A percentile compares a stretch with the other conserved stretches of the same genome.
Evolutionary conservation across 1,140 invertebrate genomes (phyloP).

Genomic region (Neodiprion lecontei): DNA sequence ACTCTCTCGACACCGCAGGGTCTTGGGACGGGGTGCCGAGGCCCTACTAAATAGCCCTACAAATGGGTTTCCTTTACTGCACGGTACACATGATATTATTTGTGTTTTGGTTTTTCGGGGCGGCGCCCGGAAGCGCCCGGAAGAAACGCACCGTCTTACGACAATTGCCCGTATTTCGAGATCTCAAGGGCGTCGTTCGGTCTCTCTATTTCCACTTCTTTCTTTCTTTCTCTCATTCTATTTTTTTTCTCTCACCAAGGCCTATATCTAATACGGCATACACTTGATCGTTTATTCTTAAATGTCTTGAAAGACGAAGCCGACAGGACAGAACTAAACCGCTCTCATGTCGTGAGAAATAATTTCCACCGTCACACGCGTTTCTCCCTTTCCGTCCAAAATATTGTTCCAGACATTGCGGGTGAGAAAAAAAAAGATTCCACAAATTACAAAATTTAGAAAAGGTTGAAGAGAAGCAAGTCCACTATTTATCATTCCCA

Average conservation of each 20-base stretch:
- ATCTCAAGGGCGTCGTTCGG: constrained; percentile 27
- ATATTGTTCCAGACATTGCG: no score
- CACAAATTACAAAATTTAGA: no score
- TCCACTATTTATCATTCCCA: no score
- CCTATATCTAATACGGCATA: no score
- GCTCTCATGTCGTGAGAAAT: neutral
- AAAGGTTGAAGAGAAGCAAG: no score
- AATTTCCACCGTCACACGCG: neutral
- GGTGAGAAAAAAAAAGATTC: no score
- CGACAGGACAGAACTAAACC: neutral
- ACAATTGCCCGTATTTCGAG: constrained; percentile 48
- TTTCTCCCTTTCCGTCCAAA: no score
- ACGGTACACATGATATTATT: constrained; percentile 49
- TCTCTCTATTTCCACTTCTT: constrained; percentile 28
- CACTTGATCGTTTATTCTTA: neutral
- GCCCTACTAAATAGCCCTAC: constrained; percentile 43
- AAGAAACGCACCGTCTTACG: constrained; percentile 25
- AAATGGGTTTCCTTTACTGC: constrained; percentile 28
- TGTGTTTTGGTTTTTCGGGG: constrained; percentile 61
- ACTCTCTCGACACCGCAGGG: constrained; percentile 28
- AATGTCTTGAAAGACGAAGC: constrained; percentile 3
- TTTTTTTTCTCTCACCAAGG: constrained; percentile 16
- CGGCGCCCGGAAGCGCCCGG: constrained; percentile 47
- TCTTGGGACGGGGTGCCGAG: constrained; percentile 20
- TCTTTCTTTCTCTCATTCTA: constrained; percentile 15